phyloP scores from a whole-genome alignment of 1,140 invertebrate genomes.

The Apis cerana region DNA sequence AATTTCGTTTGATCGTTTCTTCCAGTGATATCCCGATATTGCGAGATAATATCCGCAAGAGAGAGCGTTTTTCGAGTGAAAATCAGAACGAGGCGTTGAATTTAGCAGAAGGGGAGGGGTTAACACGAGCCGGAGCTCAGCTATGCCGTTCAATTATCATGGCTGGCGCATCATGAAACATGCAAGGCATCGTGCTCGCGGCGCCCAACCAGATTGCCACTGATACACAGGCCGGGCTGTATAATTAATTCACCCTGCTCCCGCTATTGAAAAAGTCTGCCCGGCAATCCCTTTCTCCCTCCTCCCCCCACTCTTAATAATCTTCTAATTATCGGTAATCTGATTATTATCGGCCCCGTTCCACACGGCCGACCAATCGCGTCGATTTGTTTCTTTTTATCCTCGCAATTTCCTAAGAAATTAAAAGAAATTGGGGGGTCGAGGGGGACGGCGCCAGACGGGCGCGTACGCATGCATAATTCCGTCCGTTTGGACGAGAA shows the following conservation, averaged over 20 bases:
- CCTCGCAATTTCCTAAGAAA: not conserved
- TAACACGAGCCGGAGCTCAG: not conserved
- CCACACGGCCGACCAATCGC: too few relatives aligned
- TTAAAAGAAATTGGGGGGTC: not conserved
- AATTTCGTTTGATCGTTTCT: too few relatives aligned
- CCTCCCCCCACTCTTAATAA: not conserved
- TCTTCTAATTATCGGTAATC: not conserved
- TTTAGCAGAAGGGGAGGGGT: not conserved
- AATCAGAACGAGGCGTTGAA: not conserved
- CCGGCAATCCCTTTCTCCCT: not conserved
- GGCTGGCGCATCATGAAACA: constrained; percentile 18
- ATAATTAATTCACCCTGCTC: not conserved
- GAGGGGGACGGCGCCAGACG: not conserved
- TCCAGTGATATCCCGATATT: too few relatives aligned
- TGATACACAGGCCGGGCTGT: not conserved
- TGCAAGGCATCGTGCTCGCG: not conserved
- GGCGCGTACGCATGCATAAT: constrained; percentile 48
- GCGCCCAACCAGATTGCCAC: not conserved
- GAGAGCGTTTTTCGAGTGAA: too few relatives aligned
- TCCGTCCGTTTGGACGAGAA: constrained; percentile 44
- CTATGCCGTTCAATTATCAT: constrained; percentile 26
- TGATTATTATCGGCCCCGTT: too few relatives aligned
- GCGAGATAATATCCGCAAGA: too few relatives aligned
- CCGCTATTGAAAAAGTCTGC: not conserved
- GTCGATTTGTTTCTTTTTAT: too few relatives aligned